Evolutionary conservation across 2,888 invertebrate genomes (phyloP).

Genomic region (Aleiodes leptofemur): DNA sequence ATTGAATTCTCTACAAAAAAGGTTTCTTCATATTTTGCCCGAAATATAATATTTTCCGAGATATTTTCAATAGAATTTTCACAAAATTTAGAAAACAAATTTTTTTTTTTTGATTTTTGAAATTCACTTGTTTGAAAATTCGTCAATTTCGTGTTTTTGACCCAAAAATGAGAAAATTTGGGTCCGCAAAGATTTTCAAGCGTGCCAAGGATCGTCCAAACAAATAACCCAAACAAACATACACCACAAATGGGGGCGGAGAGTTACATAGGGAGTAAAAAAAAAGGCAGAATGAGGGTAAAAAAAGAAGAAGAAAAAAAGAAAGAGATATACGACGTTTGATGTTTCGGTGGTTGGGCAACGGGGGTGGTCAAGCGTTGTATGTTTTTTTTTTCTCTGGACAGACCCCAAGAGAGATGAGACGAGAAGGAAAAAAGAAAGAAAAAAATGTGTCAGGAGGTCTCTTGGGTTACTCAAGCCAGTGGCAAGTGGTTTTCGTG

Average conservation of each 20-base stretch:
- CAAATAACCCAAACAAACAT: conserved; percentile 68
- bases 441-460: conserved; percentile 25
- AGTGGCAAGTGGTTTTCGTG: conserved; percentile 37
- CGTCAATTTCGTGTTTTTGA: not conserved
- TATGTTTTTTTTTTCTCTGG: conserved; percentile 18
- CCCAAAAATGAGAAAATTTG: conserved; percentile 14
- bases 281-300: conserved; percentile 17
- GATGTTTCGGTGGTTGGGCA: conserved; percentile 48
- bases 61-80: not conserved
- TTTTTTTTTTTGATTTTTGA: not conserved
- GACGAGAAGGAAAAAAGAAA: conserved; percentile 11
- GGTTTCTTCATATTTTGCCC: not conserved
- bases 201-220: conserved; percentile 59
- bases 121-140: conserved; percentile 34
- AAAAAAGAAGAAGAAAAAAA: conserved; percentile 14
- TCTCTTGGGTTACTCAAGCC: conserved; percentile 15
- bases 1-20: not conserved
- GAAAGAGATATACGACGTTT: conserved; percentile 38
- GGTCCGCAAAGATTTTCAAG: conserved; percentile 36
- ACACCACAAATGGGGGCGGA: conserved; percentile 43
- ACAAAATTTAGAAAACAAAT: not conserved
- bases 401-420: conserved; percentile 28
- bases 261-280: not conserved
- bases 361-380: conserved; percentile 54
- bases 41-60: not conserved